Base-by-base conservation (phyloP, 2,888 invertebrate genomes). In the Diloba caeruleocephala region DNA sequence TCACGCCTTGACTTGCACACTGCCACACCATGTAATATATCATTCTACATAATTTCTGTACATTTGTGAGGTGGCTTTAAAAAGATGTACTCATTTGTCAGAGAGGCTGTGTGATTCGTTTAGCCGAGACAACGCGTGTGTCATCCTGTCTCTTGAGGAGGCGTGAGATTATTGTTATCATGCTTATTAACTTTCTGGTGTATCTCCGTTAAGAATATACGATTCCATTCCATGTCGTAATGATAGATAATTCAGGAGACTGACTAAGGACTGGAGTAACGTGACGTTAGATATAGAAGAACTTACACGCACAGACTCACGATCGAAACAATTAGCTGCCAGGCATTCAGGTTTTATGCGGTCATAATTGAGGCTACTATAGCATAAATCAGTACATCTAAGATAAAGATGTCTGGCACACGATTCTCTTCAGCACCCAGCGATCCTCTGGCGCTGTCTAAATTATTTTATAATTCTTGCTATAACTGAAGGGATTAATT, bases 171-270 rank as follows among this genome's bases (percentile, higher is more conserved):
- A 23, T 41, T 25, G 23, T 42, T 15, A 32, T 32, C 3, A 9
- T 9, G 14, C 32, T 32, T 31, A 42, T 32, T 42, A 42, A 32
- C 32, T 42, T 42, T 32, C 15, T 10, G 32, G 2, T 7, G 6
- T 4, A 15, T n/a, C 10, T 17, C 13, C 1, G n/a, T 9, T 17
- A 7, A 21, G 9, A 21, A 21, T n/a, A 21, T 5, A 31, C 12
- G 38, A 28, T 5, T 4, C 21, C 19, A 31, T 41, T 29, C 9
- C 6, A 6, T 41, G 13, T 41, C 5, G 12, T 39, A 19, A 39
- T 29, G n/a, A 21, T 23, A 4, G 17, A 3, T n/a, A 8, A 4
- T 25, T 7, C 14, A 2, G 1, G 23, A 15, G 14, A 13, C 13
- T n/a, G 13, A n/a, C 12, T 2, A 13, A 29, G 13, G 29, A 13